Base-by-base conservation (phyloP, 2,888 invertebrate species). In the Drosophila basisetae region DNA sequence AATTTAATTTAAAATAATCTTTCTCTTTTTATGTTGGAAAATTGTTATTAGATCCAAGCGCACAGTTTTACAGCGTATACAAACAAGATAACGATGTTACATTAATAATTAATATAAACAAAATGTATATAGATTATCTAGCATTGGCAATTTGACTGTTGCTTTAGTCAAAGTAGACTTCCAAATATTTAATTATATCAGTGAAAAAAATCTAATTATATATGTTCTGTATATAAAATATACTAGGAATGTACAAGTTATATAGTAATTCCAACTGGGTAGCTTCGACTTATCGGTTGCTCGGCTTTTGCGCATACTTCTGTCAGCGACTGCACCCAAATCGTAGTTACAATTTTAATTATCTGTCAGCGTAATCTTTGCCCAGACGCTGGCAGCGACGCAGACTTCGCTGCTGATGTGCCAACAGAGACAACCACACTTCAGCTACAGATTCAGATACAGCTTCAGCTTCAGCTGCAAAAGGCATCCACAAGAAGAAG, bases 361-460 rank as follows among this genome's bases (percentile, higher is more conserved):
- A 90, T 87, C 90, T 87, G 89, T 76, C 84, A 82, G 89, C 87
- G 84, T 86, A 86, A 89, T 90, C 90, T 89, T 74, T 90, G 80
- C 74, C 63, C 79, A 70, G 79, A 62, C 76, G 73, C 66, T 53
- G 76, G 33, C 69, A n/a, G 41, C 64, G 50, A 68, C 61, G 4
- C 60, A 30, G 6, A 63, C 77, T 22, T 81, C 66, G 68, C 86
- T 62, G 84, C 70, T 81, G 89, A 83, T 83, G 83, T 83, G 89
- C 89, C 68, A 85, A 61, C 83, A 71, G 82, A 70, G 72, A 82
- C 76, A 25, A 47, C 1, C 9, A 85, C 85, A 90, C 84, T 85
- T 84, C 75, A 63, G 66, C 87, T 75, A 84, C 75, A 63, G 66
- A 25, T 25, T 25, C 16, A 22, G 43, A 84, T 82, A 76, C 68